These are phyloP conservation scores for Sarcophaga carnaria DNA, from an alignment of 2,888 invertebrate species.

Conservation along the genomic window DNA sequence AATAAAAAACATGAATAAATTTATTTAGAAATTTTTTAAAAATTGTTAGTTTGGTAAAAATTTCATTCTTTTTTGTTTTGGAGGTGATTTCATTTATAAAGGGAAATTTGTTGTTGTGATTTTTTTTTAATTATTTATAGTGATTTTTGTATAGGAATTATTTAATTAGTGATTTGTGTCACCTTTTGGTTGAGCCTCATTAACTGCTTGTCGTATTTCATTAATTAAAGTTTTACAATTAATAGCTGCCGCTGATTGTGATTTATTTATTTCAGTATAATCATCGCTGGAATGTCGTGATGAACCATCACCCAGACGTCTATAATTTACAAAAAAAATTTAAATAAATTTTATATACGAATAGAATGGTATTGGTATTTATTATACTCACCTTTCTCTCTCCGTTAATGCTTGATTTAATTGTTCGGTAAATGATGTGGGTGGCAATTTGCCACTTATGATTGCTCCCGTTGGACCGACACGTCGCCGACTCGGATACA, in stretches of 20 bases:
- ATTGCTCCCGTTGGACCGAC: constrained; percentile 80
- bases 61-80: constrained; percentile 4
- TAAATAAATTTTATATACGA: no score
- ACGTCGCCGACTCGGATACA: constrained; percentile 81
- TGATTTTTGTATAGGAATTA: constrained; percentile 58
- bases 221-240: constrained; percentile 92
- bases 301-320: constrained; percentile 82
- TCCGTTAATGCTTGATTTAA: constrained; percentile 93
- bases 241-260: constrained; percentile 86
- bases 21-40: constrained; percentile 13
- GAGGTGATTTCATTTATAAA: constrained; percentile 18
- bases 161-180: constrained; percentile 72
- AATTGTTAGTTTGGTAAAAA: constrained; percentile 44
- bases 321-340: constrained; percentile 64
- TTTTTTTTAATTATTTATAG: constrained; percentile 39
- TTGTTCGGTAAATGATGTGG: constrained; percentile 92
- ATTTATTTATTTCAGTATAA: constrained; percentile 85
- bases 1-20: constrained; percentile 14
- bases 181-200: constrained; percentile 94
- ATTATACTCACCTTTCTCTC: constrained; percentile 86
- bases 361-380: background rate
- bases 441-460: constrained; percentile 82
- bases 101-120: constrained; percentile 53
- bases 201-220: constrained; percentile 93
- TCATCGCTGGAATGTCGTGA: constrained; percentile 86